Base-by-base conservation (phyloP, 2,113 vertebrate species). In the Phainopepla nitens region DNA sequence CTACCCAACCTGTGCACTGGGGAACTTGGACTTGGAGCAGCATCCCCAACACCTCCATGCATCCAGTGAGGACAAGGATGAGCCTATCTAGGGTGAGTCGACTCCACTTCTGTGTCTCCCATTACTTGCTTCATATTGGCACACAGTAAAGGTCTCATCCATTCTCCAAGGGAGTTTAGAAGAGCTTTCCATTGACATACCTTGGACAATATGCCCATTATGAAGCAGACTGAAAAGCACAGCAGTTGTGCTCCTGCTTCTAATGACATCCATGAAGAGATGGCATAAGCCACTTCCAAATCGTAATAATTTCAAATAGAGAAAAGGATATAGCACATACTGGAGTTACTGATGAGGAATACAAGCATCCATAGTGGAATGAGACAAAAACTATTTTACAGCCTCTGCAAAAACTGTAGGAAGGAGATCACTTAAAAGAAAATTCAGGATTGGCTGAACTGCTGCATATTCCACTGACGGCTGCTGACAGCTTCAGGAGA, bases 291-390 rank as follows among this genome's bases (percentile, higher is more conserved):
- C 1, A 2, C 27, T 88, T 94, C 57, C 79, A 86, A 94, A 86
- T 13, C 1, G 1, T 47, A 70, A 69, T 35, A 82, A 80, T 82
- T 85, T 73, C 39, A 79, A 77, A 64, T 44, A 90, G 41, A 7
- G 25, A 70, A 90, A 91, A 88, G 88, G 90, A 96, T 78, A 41
- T 93, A 94, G 76, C 94, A 92, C 69, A 0, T 88, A 90, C 92
- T 93, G 96, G 64, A 92, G 79, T 95, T 95, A 93, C 94, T 94
- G 95, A 96, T 93, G 95, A 95, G 82, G 82, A 96, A 93, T 71
- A 65, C 90, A 91, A 97, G 85, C 79, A 83, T 17, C 76, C 82
- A 75, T 16, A 49, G 41, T 58, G 60, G 90, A 92, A 95, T 10
- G 54, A 93, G 28, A 94, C 81, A 95, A 85, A 79, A 92, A 45